Base-by-base conservation (phyloP, 2,113 vertebrate genomes). In the Picathartes gymnocephalus region DNA sequence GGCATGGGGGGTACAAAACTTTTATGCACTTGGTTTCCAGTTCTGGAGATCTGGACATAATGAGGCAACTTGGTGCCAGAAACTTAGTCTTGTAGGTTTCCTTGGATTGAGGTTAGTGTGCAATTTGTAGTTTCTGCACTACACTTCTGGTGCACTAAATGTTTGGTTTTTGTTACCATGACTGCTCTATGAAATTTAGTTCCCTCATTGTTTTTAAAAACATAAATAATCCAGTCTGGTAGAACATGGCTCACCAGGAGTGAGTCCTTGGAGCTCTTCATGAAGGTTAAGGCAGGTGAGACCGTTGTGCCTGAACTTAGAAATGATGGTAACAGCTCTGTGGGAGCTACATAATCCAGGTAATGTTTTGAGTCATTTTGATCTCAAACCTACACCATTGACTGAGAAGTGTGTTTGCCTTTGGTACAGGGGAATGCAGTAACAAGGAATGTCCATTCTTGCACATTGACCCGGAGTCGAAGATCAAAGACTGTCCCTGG, bases 401-500 rank as follows among this genome's bases (percentile, higher is more conserved):
- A 53, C 81, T 95, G 42, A 96, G 31, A 20, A 57, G 18, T 68
- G 61, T 54, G 33, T 72, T 96, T 97, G 64, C 68, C 71, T 96
- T 95, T 97, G 92, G 77, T 68, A 14, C 97, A 99, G 99, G 99
- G 31, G 99, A 99, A 94, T 99, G 99, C 95, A 99, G 99, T 98
- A 99, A 99, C 97, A 99, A 99, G 96, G 99, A 99, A 95, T 99
- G 99, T 83, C 99, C 99, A 6, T 99, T 99, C 97, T 98, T 99
- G 84, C 99, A 99, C 97, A 99, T 99, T 24, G 99, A 99, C 95
- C 99, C 99, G 2, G 99, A 99, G 93, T 99, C 99, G 39, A 99
- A 99, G 98, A 99, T 99, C 96, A 99, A 99, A 98, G 99, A 99
- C 96, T 99, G 99, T 93, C 99, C 99, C 57, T 99, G 99, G 99